phyloP scores from a whole-genome alignment of 2,797 vertebrate species.

The Lithobates pipiens region DNA sequence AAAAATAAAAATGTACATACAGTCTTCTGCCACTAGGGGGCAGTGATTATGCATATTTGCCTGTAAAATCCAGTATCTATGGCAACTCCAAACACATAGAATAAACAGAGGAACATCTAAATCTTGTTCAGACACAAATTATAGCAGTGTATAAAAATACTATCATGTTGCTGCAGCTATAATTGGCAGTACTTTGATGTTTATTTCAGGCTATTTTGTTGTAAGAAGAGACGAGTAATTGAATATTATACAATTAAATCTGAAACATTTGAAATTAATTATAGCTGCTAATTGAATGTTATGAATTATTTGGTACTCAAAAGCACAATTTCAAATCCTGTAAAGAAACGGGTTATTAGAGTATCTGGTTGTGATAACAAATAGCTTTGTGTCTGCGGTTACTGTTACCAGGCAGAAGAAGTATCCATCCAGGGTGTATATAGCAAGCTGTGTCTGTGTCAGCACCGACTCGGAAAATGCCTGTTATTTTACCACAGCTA shows the following conservation, averaged over 20 bases:
- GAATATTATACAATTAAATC: not conserved
- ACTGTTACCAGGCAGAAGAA: constrained; percentile 42
- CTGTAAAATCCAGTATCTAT: constrained; percentile 10
- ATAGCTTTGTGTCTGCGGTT: constrained; percentile 29
- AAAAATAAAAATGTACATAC: not conserved
- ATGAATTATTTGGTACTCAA: not conserved
- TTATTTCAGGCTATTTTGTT: not conserved
- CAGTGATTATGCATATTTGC: not conserved
- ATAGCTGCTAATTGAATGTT: not conserved
- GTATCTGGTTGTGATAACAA: constrained; percentile 39
- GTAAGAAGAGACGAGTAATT: not conserved
- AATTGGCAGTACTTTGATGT: not conserved
- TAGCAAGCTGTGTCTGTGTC: not conserved
- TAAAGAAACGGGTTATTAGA: not conserved
- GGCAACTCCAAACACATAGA: constrained; percentile 12
- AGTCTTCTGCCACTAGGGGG: constrained; percentile 13
- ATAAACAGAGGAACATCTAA: not conserved
- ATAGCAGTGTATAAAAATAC: not conserved
- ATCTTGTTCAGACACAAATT: constrained; percentile 1
- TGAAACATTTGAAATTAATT: constrained; percentile 3
- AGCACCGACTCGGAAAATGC: constrained; percentile 34
- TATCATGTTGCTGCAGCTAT: not conserved
- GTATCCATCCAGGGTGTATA: not conserved
- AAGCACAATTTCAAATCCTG: not conserved
- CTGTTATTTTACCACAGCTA: constrained; percentile 45